These are phyloP conservation scores for Ivindomyrus marchei DNA, from an alignment of 2,113 vertebrate genomes.

Conservation along the genomic window DNA sequence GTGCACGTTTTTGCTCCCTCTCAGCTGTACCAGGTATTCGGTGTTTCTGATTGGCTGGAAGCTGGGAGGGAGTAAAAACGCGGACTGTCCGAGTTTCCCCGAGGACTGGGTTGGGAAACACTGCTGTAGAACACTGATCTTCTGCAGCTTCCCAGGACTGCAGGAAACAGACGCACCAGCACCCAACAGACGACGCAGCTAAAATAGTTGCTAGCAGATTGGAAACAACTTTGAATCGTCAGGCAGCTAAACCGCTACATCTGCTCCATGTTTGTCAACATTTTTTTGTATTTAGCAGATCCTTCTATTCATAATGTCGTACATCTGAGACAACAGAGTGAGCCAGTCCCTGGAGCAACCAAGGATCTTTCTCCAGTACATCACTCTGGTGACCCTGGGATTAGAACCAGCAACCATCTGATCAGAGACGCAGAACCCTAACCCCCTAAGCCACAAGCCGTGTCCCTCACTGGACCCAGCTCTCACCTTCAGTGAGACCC, in stretches of 20 bases:
- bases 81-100: no score
- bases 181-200: background rate
- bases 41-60: no score
- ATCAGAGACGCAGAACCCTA: background rate
- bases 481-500: constrained; percentile 91
- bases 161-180: background rate
- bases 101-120: no score
- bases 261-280: background rate
- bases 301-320: background rate
- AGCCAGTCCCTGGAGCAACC: background rate
- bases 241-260: background rate
- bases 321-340: background rate
- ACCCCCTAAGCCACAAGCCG: background rate
- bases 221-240: background rate
- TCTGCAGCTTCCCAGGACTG: constrained; percentile 35
- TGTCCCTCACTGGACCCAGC: background rate
- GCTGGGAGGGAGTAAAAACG: no score
- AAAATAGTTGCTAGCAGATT: background rate
- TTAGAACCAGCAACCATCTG: background rate
- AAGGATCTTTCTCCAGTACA: background rate
- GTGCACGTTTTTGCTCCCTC: no score
- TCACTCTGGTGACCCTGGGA: background rate
- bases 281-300: background rate
- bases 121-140: constrained; percentile 18
- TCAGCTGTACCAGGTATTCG: no score